Percentiles rank a stretch among this genome's conserved stretches.
phyloP scores from a whole-genome alignment of 2,888 invertebrate genomes.

The Carabus problematicus region DNA sequence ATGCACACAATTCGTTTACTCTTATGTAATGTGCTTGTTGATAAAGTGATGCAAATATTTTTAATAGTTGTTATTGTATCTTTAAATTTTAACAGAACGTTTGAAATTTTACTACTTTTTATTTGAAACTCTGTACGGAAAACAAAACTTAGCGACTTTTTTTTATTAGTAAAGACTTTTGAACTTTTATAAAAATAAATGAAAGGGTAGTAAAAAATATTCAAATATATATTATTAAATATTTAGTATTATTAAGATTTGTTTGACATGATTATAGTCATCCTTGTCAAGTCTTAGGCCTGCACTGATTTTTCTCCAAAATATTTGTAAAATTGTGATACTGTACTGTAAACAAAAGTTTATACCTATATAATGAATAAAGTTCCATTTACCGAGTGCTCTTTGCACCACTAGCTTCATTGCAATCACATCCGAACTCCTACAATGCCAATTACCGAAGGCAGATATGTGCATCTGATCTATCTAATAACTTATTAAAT shows the following conservation, averaged over 20 bases:
- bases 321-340: constrained; percentile 32
- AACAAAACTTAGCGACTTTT: background rate
- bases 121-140: constrained; percentile 1
- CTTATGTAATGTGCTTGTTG: constrained; percentile 29
- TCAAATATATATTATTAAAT: constrained; percentile 15
- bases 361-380: constrained; percentile 27
- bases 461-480: too few species aligned
- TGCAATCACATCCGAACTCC: too few species aligned
- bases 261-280: constrained; percentile 6
- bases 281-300: constrained; percentile 15
- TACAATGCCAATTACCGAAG: too few species aligned
- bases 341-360: constrained; percentile 21
- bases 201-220: constrained; percentile 17
- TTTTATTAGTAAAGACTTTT: background rate
- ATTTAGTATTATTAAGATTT: constrained; percentile 22
- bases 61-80: constrained; percentile 29
- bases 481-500: too few species aligned
- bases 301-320: constrained; percentile 14
- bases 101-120: constrained; percentile 9
- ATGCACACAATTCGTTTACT: background rate
- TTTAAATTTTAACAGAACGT: constrained; percentile 29
- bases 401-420: too few species aligned
- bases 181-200: background rate
- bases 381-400: constrained; percentile 8
- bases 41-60: constrained; percentile 26